Evolutionary conservation across 1,140 invertebrate species (phyloP), one percentile per base, ranked within the genome.

Genomic region (Ips typographus): DNA sequence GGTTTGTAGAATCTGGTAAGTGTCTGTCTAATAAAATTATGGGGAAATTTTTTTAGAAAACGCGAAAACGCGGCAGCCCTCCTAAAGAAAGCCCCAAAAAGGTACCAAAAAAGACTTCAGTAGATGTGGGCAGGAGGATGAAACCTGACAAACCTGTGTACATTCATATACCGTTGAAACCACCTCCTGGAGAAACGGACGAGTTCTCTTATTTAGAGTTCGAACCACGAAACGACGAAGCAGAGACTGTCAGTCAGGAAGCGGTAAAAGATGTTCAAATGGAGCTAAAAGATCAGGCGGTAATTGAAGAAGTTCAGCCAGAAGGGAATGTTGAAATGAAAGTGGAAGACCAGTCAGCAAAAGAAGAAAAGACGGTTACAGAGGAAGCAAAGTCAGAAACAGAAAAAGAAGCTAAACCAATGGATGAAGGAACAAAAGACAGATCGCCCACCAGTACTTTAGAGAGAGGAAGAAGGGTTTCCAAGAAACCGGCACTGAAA

Each of bases 81-180:
- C 44, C 51, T 1, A 68, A 69, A 68, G 40, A 71, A 47, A 56
- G 59, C 2, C 0, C 36, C 1, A 47, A 68, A 7, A 68, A 70
- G 49, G 8, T n/a, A 66, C 60, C 63, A 44, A 65, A 71, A 52
- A 59, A 68, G 41, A 7, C 38, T 6, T 52, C 7, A 37, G 39
- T 22, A 39, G 51, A 57, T 1, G 38, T 41, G 5, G 40, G 4
- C 8, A 53, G 55, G 73, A 40, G 22, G 38, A 43, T 63, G 71
- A 63, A 72, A 62, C 1, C 36, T 7, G 53, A 40, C 22, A 58
- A 73, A 53, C 78, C 78, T n/a, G 71, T 78, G 39, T 80, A 80
- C 60, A 80, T 80, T 60, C 75, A 80, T 56, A 80, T 80, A 68
- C 79, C 79, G 4, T 51, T 80, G 49, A 80, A 79, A 71, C 79